Base-by-base conservation (phyloP, 2,888 invertebrate genomes). In the Ennomos erosarius region DNA sequence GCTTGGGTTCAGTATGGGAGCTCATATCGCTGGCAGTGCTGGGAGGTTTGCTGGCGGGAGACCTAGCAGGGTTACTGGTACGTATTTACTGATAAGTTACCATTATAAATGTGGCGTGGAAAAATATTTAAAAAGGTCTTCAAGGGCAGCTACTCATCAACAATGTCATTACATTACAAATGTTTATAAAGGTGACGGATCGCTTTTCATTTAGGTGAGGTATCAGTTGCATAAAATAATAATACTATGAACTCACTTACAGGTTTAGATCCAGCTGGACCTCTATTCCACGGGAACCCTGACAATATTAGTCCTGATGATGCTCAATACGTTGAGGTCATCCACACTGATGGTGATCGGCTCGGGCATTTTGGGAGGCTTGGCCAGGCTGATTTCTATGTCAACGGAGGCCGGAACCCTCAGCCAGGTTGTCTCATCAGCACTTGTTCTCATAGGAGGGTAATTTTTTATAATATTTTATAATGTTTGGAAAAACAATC, bases 1-100 rank as follows among this genome's bases (percentile, higher is more conserved):
- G 6, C 69, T 91, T 2, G 93, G 93, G 10, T 85, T 87, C 75
- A 91, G 91, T 63, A 76, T 93, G 60, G 93, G 93, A 0, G 88
- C 90, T 43, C 93, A 93, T 64, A 78, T 89, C 1, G 87, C 85
- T 0, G 90, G 87, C 1, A 79, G 65, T 16, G 85, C 87, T 11
- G 89, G 88, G 0, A 80, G 86, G 0, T 62, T 67, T 1, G 64
- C 75, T 10, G 73, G 74, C 5, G 67, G 77, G 0, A 72, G 72
- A 4, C 59, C 76, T 9, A 63, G 65, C 1, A 78, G 87, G 59
- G 65, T 87, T 8, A 87, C 87, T 55, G 87, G 88, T 87, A 52
- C 52, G 68, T 65, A 42, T 10, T 10, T 13, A 16, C 16, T 10
- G 6, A 11, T 16, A 16, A 16, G 16, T 16, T 16, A 1, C 16